These are phyloP conservation scores for Otocyon megalotis DNA, from an alignment of 2,113 vertebrate genomes.

Conservation along the genomic window DNA sequence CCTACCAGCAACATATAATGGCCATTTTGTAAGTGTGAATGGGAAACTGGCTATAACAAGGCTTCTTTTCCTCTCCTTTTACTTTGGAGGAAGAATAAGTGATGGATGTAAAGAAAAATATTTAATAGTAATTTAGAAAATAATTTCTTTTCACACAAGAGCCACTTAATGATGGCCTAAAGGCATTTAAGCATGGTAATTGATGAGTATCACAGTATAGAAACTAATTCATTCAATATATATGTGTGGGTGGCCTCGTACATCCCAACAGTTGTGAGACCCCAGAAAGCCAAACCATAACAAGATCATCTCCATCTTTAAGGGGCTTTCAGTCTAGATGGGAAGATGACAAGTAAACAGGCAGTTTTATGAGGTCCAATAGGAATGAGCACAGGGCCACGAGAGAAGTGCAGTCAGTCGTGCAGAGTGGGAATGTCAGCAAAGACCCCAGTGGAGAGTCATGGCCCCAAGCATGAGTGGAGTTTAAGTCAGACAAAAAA, in stretches of 20 bases:
- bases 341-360: neutral
- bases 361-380: neutral
- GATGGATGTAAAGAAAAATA: neutral
- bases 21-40: neutral
- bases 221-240: neutral
- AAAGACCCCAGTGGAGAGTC: neutral
- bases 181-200: neutral
- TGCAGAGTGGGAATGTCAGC: neutral
- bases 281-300: neutral
- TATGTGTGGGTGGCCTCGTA: neutral
- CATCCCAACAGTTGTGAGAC: neutral
- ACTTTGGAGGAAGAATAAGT: neutral
- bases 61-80: neutral
- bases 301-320: neutral
- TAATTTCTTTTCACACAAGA: neutral
- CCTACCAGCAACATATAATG: neutral
- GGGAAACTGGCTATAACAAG: neutral
- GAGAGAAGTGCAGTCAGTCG: neutral
- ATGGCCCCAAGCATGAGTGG: neutral
- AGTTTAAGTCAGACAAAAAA: neutral
- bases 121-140: neutral
- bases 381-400: neutral
- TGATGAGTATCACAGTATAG: neutral
- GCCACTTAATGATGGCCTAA: neutral
- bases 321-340: neutral